A percentile compares a stretch with the other conserved stretches of the same genome.
phyloP scores from a whole-genome alignment of 2,888 invertebrate species.

The Euplagia quadripunctaria region DNA sequence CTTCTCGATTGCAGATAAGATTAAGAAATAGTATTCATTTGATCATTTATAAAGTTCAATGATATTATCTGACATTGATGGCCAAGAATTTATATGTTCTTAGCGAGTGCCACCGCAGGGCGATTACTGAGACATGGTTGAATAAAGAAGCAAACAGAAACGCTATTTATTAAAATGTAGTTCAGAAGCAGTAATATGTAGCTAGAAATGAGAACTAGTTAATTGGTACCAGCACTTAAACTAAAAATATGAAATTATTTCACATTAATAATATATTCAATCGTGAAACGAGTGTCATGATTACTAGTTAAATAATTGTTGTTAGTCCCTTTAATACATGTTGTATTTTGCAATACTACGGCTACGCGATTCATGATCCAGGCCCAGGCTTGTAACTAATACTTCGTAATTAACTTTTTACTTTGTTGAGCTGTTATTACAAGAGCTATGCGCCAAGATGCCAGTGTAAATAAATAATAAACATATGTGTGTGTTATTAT shows the following conservation, averaged over 20 bases:
- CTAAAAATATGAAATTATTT: neutral
- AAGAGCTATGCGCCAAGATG: neutral
- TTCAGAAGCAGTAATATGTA: neutral
- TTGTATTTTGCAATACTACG: slow-evolving; percentile 61
- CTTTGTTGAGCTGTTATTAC: slow-evolving; percentile 12
- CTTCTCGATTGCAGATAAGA: slow-evolving; percentile 59
- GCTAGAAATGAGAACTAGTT: neutral
- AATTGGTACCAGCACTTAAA: neutral
- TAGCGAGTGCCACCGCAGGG: neutral
- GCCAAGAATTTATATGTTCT: neutral
- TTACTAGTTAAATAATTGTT: slow-evolving; percentile 56
- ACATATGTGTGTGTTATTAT: neutral
- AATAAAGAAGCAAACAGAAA: neutral
- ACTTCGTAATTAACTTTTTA: slow-evolving; percentile 53
- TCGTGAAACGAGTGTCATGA: slow-evolving; percentile 40
- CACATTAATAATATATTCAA: neutral
- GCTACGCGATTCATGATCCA: slow-evolving; percentile 51
- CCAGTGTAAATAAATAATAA: slow-evolving; percentile 1
- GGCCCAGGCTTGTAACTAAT: slow-evolving; percentile 52
- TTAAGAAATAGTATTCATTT: slow-evolving; percentile 51
- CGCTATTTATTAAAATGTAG: neutral
- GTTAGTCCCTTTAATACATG: slow-evolving; percentile 46
- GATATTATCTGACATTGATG: slow-evolving; percentile 21
- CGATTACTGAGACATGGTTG: neutral
- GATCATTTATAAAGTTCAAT: slow-evolving; percentile 31